Evolutionary conservation across 1,140 invertebrate genomes (phyloP).

Genomic region (Drosophila sp.): DNA sequence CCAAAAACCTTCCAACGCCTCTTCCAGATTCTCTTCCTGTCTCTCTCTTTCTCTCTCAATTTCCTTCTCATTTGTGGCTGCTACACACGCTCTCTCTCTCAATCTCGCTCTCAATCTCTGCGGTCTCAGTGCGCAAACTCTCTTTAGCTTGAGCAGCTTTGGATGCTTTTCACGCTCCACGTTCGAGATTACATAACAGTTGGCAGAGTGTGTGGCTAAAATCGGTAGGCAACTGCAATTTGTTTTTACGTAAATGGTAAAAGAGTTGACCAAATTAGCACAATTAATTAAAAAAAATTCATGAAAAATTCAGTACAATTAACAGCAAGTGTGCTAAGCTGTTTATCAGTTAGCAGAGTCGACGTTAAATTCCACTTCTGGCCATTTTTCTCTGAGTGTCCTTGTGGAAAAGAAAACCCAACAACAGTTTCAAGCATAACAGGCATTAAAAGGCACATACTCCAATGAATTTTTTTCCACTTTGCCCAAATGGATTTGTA

Average conservation of each 20-base stretch:
- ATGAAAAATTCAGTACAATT: conserved; percentile 41
- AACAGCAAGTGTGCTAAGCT: conserved; percentile 8
- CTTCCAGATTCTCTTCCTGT: conserved; percentile 57
- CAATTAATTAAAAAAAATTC: conserved; percentile 43
- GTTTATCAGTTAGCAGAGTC: neutral
- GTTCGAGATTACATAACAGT: conserved; percentile 79
- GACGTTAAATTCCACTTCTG: conserved; percentile 10
- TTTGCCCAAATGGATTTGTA: conserved; percentile 29
- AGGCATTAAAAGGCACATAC: conserved; percentile 15
- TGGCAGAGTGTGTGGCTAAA: conserved; percentile 76
- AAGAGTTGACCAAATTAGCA: conserved; percentile 35
- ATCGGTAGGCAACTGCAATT: conserved; percentile 59
- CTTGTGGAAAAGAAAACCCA: conserved; percentile 32
- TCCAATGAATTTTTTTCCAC: conserved; percentile 6
- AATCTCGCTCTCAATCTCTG: conserved; percentile 5
- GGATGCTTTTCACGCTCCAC: conserved; percentile 63
- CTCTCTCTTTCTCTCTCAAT: conserved; percentile 7
- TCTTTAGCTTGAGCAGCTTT: conserved; percentile 32
- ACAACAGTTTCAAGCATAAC: conserved; percentile 17
- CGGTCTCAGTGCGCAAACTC: conserved; percentile 52
- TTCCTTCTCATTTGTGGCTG: conserved; percentile 5
- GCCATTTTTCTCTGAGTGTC: conserved; percentile 14
- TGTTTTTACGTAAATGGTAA: conserved; percentile 57
- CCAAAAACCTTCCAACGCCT: conserved; percentile 44
- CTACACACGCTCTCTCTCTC: neutral